Evolutionary conservation across 2,888 invertebrate genomes (phyloP), one percentile per base, ranked within the genome.

Genomic region (Trisateles emortualis): DNA sequence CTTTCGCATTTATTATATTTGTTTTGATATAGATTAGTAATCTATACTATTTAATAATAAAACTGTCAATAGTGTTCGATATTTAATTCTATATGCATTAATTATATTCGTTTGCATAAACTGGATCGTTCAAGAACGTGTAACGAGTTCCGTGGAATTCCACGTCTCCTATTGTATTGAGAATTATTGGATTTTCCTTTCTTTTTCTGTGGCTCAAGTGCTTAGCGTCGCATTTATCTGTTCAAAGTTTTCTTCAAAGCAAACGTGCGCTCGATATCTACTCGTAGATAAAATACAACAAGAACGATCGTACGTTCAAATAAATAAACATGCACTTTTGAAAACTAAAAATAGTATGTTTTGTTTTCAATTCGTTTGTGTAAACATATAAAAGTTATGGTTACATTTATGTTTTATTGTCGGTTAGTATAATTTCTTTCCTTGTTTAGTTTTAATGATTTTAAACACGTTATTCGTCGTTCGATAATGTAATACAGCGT

Each of bases 251-350:
- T 41, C 14, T 48, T 33, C 32, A 48, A 48, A 41, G 48, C 39
- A 14, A 47, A 47, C 11, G 1, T 41, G 32, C 52, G 48, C 53
- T 38, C 32, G 52, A 52, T 59, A n/a, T n/a, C n/a, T n/a, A 68
- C 39, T 46, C n/a, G 35, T 46, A 53, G 33, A 53, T 48, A 68
- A 26, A 33, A 46, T 19, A 26, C 38, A 30, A 46, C 30, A 19
- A 16, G 45, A 52, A 60, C 40, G 38, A 50, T 40, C 44, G 41
- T 44, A 24, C 46, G 41, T 38, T 54, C 40, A 46, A 50, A 54
- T 24, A 52, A 66, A 61, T 58, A 58, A 60, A 46, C 54, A 45
- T 58, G 49, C 49, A 55, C 33, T 52, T 48, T 43, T 41, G n/a
- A 35, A 38, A 22, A 5, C 26, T 58, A 42, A 46, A 52, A 36